Evolutionary conservation across 1,140 invertebrate species (phyloP).

Genomic region (Drosophila bocki): DNA sequence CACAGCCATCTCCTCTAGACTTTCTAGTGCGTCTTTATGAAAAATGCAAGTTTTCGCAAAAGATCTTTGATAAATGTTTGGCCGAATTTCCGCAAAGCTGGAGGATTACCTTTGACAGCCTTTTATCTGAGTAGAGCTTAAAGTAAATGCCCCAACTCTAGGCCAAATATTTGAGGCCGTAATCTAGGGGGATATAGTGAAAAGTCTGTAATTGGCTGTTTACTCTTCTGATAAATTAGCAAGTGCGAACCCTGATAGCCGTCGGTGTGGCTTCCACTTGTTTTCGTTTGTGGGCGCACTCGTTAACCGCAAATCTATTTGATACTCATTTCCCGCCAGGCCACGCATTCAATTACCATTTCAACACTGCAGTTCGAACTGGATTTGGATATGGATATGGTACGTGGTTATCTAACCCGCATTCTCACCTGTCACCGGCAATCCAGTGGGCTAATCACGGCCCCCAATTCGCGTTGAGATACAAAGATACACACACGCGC

Average conservation of each 20-base stretch:
- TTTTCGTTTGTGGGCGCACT: constrained; percentile 32
- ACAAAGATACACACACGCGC: constrained; percentile 26
- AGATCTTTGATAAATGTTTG: constrained; percentile 35
- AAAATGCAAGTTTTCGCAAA: constrained; percentile 49
- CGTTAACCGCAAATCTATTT: constrained; percentile 36
- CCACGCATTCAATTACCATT: constrained; percentile 53
- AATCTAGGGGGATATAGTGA: constrained; percentile 1
- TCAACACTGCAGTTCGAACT: constrained; percentile 42
- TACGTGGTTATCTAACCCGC: constrained; percentile 3
- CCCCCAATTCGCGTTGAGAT: constrained; percentile 4
- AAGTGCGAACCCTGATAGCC: constrained; percentile 28
- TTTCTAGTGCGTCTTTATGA: constrained; percentile 56
- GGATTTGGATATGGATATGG: constrained; percentile 21
- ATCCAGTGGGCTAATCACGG: constrained; percentile 31
- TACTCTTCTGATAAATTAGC: constrained; percentile 30
- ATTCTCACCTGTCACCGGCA: constrained; percentile 34
- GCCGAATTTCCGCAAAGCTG: constrained; percentile 5
- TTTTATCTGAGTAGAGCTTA: constrained; percentile 6
- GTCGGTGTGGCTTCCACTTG: constrained; percentile 18
- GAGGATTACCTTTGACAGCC: constrained; percentile 7
- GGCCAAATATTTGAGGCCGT: not conserved
- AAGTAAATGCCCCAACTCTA: not conserved
- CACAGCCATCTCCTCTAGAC: constrained; percentile 33
- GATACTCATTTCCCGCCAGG: constrained; percentile 43
- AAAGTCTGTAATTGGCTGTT: constrained; percentile 13